Evolutionary conservation across 1,140 invertebrate genomes (phyloP).

Genomic region (Leptopilina boulardi): DNA sequence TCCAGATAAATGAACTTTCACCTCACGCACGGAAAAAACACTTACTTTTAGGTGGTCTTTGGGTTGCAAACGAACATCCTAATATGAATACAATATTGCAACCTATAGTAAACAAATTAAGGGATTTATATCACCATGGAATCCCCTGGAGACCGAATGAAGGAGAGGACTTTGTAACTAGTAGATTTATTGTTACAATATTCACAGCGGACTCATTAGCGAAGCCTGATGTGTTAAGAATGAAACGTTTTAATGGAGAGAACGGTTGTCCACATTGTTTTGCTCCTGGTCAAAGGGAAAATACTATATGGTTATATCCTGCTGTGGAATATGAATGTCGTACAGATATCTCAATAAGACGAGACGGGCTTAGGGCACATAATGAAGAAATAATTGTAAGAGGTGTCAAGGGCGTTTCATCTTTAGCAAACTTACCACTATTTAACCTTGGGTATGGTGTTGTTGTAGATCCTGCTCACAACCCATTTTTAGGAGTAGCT

Average conservation of each 20-base stretch:
- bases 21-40: conserved; percentile 16
- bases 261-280: conserved; percentile 33
- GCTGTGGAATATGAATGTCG: neutral
- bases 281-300: conserved; percentile 24
- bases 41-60: conserved; percentile 33
- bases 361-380: neutral
- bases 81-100: conserved; percentile 35
- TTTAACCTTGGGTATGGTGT: too few relatives aligned
- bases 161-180: neutral
- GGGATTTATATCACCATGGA: neutral
- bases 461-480: neutral
- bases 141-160: conserved; percentile 1
- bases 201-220: neutral
- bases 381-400: too few relatives aligned
- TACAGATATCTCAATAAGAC: conserved; percentile 15
- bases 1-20: conserved; percentile 25
- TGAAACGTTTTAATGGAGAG: conserved; percentile 31
- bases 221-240: neutral
- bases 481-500: conserved; percentile 4
- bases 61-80: conserved; percentile 28
- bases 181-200: neutral
- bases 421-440: too few relatives aligned
- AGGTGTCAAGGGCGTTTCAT: too few relatives aligned
- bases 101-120: neutral
- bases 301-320: conserved; percentile 6